phyloP scores from a whole-genome alignment of 35 echinoderm and acorn worm species.

The Ophiothrix spiculata region DNA sequence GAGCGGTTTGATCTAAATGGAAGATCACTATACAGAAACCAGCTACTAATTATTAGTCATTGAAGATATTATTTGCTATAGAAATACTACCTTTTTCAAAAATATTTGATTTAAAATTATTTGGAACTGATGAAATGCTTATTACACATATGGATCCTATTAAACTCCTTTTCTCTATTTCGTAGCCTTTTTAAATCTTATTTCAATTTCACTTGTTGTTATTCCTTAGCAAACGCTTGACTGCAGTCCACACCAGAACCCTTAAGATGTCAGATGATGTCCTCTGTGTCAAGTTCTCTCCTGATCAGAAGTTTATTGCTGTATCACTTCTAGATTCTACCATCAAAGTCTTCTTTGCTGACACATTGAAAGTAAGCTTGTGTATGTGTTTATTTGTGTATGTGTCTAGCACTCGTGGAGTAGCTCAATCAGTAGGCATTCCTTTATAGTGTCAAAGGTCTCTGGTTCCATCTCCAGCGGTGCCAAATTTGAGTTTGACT shows the following conservation, averaged over 20 bases:
- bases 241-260: conserved; percentile 68
- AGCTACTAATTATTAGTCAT: no score
- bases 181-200: conserved; percentile 1
- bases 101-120: no score
- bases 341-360: conserved; percentile 96
- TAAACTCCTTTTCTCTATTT: no score
- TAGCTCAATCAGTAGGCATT: conserved; percentile 57
- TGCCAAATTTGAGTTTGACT: no score
- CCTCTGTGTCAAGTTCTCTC: conserved; percentile 87
- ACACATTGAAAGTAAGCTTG: conserved; percentile 70
- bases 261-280: conserved; percentile 97
- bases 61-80: no score
- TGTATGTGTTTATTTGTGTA: background rate
- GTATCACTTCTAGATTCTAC: conserved; percentile 83
- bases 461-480: no score
- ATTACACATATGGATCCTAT: no score
- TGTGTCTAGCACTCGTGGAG: conserved; percentile 43
- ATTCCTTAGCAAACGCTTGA: conserved; percentile 67
- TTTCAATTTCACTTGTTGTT: background rate
- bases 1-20: no score
- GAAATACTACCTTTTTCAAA: no score
- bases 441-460: no score
- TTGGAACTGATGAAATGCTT: no score
- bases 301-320: conserved; percentile 81
- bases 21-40: no score